phyloP scores from a whole-genome alignment of 37 sponge, comb jelly and placozoan species.

The Bolinopsis microptera region DNA sequence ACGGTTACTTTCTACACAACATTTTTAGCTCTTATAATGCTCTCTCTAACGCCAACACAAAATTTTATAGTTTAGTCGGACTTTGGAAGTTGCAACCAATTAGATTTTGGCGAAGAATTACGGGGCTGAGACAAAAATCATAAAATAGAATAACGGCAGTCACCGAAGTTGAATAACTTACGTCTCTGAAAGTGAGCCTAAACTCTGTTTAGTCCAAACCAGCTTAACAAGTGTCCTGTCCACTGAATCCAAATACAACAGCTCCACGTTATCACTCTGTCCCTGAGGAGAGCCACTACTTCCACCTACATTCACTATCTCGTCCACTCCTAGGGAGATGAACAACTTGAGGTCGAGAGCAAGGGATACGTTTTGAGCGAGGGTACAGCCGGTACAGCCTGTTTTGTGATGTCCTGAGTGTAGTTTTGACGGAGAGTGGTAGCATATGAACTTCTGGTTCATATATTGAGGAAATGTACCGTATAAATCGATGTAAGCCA shows the following conservation, averaged over 20 bases:
- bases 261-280: not conserved
- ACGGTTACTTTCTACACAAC: too few relatives aligned
- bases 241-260: not conserved
- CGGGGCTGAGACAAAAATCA: too few relatives aligned
- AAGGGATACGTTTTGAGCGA: not conserved
- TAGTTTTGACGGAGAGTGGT: slow-evolving; percentile 12
- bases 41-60: too few relatives aligned
- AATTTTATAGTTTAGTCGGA: too few relatives aligned
- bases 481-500: not conserved
- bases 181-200: too few relatives aligned
- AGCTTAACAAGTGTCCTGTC: not conserved
- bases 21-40: too few relatives aligned
- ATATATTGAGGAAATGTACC: not conserved
- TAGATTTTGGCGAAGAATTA: too few relatives aligned
- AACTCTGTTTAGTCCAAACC: too few relatives aligned
- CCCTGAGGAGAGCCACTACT: not conserved
- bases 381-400: not conserved
- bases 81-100: too few relatives aligned
- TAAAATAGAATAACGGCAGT: too few relatives aligned
- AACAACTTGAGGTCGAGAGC: not conserved
- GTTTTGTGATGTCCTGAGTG: not conserved
- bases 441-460: slow-evolving; percentile 12
- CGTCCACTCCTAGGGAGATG: not conserved
- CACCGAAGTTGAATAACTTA: too few relatives aligned
- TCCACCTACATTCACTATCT: not conserved